Evolutionary conservation across 2,888 invertebrate species (phyloP), one percentile per base, ranked within the genome.

Genomic region (Drosophila robusta): DNA sequence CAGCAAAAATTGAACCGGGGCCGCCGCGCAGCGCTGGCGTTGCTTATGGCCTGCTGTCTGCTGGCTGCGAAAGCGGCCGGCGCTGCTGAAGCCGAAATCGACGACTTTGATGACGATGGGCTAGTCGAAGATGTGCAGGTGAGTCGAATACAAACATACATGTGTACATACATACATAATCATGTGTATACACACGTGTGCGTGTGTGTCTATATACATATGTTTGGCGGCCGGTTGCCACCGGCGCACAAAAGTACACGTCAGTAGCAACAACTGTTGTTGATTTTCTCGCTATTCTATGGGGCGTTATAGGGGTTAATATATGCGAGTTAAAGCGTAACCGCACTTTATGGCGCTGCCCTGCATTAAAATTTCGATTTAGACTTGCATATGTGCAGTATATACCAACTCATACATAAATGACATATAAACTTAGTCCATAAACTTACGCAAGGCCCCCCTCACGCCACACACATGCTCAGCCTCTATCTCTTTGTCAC

Each of bases 41-140:
- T 85, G 65, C 74, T 86, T 29, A 54, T 74, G 24, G 60, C 70
- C 60, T 57, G 75, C 68, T 67, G 62, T n/a, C 14, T 87, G 14
- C 32, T 83, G 29, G 39, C 63, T 18, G 50, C 67, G 54, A 9
- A 42, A 54, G 54, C 66, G 38, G 77, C 65, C 57, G 64, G 70
- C 24, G 66, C 63, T 12, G 72, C 69, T 4, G 64, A 73, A 29
- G 49, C 68, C 24, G 83, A 79, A 14, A 78, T 75, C n/a, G 87
- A 88, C 34, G 89, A 87, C 50, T 88, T 87, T 42, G 87, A 87
- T 39, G 91, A 91, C 42, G 91, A 91, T 55, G 91, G 88, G n/a
- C 42, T 80, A 34, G 90, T 91, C 24, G 90, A 90, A 71, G 90
- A 90, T 75, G 78, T 90, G 22, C 87, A 85, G 83, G 90, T 91